Conservation (phyloP, 1,140 invertebrate species). For the Cotesia vestalis region DNA sequence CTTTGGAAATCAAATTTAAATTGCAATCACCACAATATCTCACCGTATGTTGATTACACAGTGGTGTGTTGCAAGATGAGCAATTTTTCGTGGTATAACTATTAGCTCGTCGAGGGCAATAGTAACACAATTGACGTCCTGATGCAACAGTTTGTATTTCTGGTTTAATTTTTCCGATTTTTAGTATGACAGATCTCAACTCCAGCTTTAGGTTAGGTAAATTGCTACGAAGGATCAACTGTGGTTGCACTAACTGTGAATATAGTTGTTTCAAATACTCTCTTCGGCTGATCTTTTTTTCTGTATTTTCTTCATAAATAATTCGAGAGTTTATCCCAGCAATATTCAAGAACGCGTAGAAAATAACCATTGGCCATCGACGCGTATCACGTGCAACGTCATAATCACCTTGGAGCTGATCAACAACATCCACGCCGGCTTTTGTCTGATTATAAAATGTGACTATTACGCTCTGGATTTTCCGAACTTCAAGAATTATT, state of each 20-base stretch:
- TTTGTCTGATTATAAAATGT: constrained; percentile 53
- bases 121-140: neutral
- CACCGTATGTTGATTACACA: neutral
- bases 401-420: constrained; percentile 48
- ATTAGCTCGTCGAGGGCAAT: neutral
- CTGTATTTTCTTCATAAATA: constrained; percentile 16
- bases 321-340: constrained; percentile 24
- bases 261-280: neutral
- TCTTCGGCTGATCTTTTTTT: neutral
- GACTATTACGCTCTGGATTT: too few relatives aligned
- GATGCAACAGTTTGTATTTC: neutral
- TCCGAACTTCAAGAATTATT: too few relatives aligned
- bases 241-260: neutral
- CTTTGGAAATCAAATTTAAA: neutral
- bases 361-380: constrained; percentile 51
- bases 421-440: constrained; percentile 53
- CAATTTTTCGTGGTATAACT: constrained; percentile 9
- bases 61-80: neutral
- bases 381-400: constrained; percentile 44
- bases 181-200: neutral
- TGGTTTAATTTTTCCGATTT: constrained; percentile 3
- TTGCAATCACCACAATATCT: neutral
- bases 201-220: neutral
- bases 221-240: neutral
- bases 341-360: constrained; percentile 50